A percentile compares a stretch with the other conserved stretches of the same genome.
These are phyloP conservation scores for Anomalospiza imberbis DNA, from an alignment of 2,797 vertebrate genomes.

Conservation along the genomic window DNA sequence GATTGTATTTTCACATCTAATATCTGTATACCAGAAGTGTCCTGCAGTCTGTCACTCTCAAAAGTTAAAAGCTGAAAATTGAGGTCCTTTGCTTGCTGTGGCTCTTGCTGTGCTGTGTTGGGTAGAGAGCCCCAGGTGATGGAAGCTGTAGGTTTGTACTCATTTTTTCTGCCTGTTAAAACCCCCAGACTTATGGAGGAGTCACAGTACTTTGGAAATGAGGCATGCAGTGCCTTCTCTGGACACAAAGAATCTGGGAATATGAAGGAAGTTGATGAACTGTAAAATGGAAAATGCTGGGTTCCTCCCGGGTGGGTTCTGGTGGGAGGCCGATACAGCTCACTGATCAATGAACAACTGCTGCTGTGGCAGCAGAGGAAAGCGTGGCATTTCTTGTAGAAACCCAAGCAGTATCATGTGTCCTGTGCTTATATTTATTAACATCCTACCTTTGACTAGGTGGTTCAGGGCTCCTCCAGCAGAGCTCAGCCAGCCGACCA, in stretches of 20 bases:
- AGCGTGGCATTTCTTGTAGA: background rate
- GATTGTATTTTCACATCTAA: background rate
- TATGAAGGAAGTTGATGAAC: background rate
- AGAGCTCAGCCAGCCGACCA: background rate
- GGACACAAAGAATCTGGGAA: background rate
- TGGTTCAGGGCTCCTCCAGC: background rate
- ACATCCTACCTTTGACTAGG: background rate
- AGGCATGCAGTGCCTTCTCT: background rate
- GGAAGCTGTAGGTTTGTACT: background rate
- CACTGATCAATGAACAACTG: background rate
- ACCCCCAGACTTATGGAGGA: background rate
- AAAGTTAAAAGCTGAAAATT: background rate
- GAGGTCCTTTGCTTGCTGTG: background rate
- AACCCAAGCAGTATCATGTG: background rate
- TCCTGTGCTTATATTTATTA: background rate
- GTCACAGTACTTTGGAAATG: background rate
- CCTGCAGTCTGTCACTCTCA: background rate
- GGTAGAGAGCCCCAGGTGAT: background rate
- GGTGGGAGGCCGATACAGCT: background rate
- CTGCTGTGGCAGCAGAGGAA: background rate
- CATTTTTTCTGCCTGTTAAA: background rate
- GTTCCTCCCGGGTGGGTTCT: background rate
- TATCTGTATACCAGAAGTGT: background rate
- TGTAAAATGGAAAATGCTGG: background rate
- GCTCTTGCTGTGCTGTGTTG: background rate